A percentile compares a stretch with the other conserved stretches of the same genome.
Evolutionary conservation across 2,113 vertebrate genomes (phyloP).

Genomic region (Dasyprocta punctata): DNA sequence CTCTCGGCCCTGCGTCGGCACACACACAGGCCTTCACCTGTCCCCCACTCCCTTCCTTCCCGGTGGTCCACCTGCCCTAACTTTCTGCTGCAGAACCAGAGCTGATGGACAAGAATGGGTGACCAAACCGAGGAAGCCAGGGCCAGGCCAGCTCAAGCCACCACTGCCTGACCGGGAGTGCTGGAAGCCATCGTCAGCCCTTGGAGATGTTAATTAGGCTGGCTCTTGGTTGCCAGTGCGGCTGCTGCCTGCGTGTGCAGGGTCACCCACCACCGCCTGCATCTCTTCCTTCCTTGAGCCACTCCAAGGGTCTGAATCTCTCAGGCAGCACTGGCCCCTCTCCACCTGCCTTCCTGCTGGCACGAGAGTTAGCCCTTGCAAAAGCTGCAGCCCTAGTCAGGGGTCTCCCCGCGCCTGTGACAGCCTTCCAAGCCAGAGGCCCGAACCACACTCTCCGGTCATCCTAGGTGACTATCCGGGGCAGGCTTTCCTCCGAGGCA

Average conservation of each 20-base stretch:
- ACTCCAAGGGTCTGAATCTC: constrained; percentile 71
- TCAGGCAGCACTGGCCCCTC: not conserved
- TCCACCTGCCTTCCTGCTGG: constrained; percentile 64
- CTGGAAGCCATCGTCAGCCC: constrained; percentile 62
- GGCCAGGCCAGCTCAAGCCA: constrained; percentile 49
- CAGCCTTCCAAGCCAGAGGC: constrained; percentile 56
- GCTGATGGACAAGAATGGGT: constrained; percentile 45
- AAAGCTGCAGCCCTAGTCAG: constrained; percentile 13
- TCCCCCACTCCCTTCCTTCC: not conserved
- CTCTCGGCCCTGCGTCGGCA: not conserved
- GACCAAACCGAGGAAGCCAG: constrained; percentile 34
- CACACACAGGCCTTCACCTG: not conserved
- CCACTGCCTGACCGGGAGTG: constrained; percentile 44
- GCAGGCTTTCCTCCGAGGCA: not conserved
- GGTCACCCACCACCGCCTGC: constrained; percentile 58
- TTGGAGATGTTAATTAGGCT: constrained; percentile 81
- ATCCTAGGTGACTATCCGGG: constrained; percentile 42
- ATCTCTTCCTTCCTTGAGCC: constrained; percentile 70
- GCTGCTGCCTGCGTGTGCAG: constrained; percentile 46
- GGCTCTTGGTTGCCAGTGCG: constrained; percentile 66
- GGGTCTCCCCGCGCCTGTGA: constrained; percentile 42
- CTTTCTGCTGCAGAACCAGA: constrained; percentile 64
- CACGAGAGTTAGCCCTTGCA: constrained; percentile 54
- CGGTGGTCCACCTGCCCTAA: constrained; percentile 54
- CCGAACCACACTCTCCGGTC: constrained; percentile 56